A percentile compares a stretch with the other conserved stretches of the same genome.
Evolutionary conservation across 2,888 invertebrate genomes (phyloP).

Genomic region (Isotomurus palustris): DNA sequence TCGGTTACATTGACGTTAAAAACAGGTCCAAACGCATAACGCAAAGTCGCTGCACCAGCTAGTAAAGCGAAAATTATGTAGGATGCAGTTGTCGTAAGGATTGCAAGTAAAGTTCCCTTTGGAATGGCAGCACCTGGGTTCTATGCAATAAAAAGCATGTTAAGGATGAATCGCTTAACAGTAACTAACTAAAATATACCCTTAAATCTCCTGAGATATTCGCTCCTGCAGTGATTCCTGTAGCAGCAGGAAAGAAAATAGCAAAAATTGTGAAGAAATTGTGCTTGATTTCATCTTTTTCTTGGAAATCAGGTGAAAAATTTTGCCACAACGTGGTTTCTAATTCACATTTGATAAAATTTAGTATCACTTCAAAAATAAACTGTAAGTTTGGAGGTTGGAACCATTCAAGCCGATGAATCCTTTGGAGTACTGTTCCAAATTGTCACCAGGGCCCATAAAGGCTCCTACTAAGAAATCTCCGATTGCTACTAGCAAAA

Average conservation of each 20-base stretch:
- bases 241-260: conserved; percentile 60
- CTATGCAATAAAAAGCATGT: conserved; percentile 37
- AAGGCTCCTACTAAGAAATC: conserved; percentile 85
- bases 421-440: conserved; percentile 67
- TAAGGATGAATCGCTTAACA: not conserved
- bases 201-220: conserved; percentile 59
- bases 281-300: conserved; percentile 48
- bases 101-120: conserved; percentile 56
- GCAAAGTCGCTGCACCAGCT: conserved; percentile 50
- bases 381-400: not conserved
- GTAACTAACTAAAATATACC: conserved; percentile 46
- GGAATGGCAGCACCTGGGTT: conserved; percentile 48
- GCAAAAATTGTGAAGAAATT: conserved; percentile 57
- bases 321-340: conserved; percentile 43
- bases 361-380: conserved; percentile 35
- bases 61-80: conserved; percentile 55
- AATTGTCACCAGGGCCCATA: conserved; percentile 73
- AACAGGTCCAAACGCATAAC: conserved; percentile 47
- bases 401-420: conserved; percentile 82
- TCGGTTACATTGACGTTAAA: conserved; percentile 27
- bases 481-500: conserved; percentile 75
- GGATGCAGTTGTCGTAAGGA: conserved; percentile 54
- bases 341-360: conserved; percentile 42
- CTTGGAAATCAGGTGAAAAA: conserved; percentile 45
- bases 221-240: conserved; percentile 54